Conservation (phyloP, 2,888 invertebrate genomes). For the Cheilosia vernalis region DNA sequence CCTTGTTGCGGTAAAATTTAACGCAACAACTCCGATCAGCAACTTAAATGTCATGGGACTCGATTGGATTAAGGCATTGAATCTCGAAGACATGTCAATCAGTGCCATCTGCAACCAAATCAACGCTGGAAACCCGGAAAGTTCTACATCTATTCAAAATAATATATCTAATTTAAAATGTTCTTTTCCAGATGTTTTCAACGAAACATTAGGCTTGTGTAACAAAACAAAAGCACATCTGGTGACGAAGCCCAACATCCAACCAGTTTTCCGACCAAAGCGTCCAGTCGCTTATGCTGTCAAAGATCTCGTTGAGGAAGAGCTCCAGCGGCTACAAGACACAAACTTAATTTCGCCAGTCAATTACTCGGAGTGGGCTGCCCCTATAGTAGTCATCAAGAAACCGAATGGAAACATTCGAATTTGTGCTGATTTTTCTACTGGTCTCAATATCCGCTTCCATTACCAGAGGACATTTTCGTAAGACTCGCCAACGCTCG, state of each 20-base stretch:
- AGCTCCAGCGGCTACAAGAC: background rate
- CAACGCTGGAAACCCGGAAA: background rate
- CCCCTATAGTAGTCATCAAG: conserved; percentile 67
- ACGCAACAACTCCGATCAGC: too few species aligned
- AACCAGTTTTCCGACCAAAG: background rate
- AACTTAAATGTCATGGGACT: too few species aligned
- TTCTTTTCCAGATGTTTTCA: conserved; percentile 64
- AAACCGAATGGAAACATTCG: conserved; percentile 69
- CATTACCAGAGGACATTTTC: too few species aligned
- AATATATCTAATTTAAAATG: conserved; percentile 20
- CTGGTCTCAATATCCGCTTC: conserved; percentile 70
- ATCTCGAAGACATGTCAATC: conserved; percentile 57
- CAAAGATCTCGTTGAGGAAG: background rate
- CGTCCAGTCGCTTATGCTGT: background rate
- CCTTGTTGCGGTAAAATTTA: too few species aligned
- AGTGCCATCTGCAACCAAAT: conserved; percentile 45
- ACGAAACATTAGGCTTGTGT: conserved; percentile 55
- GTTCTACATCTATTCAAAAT: too few species aligned
- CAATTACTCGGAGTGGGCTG: too few species aligned
- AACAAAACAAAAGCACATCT: conserved; percentile 35
- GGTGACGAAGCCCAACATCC: background rate
- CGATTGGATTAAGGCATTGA: too few species aligned
- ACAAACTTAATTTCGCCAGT: too few species aligned
- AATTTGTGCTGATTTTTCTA: conserved; percentile 73
- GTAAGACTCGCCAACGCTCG: conserved; percentile 20